A percentile compares a stretch with the other conserved stretches of the same genome.
Evolutionary conservation across 2,888 invertebrate genomes (phyloP).

Genomic region (Augochlorella aurata): DNA sequence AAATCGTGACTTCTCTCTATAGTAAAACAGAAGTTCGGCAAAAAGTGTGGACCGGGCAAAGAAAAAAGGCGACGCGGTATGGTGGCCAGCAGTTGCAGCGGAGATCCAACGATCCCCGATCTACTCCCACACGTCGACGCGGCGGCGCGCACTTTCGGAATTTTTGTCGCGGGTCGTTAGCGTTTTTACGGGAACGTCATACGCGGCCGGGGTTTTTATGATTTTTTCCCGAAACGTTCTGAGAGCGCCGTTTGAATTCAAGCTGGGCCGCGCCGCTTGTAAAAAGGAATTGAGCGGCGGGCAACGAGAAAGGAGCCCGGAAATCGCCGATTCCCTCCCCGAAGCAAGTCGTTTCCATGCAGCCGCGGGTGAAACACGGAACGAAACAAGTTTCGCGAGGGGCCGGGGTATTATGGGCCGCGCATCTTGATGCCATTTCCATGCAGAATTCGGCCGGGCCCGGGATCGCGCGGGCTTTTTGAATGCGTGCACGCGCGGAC

Average conservation of each 20-base stretch:
- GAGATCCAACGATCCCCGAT: not conserved
- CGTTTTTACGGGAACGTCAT: slow-evolving; percentile 6
- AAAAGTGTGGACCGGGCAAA: too few species aligned
- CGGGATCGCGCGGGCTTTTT: slow-evolving; percentile 20
- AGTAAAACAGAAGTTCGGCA: too few species aligned
- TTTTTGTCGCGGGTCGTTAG: slow-evolving; percentile 9
- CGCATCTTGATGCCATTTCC: slow-evolving; percentile 54
- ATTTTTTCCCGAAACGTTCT: not conserved
- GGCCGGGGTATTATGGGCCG: slow-evolving; percentile 21
- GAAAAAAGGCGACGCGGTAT: too few species aligned
- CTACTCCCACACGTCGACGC: not conserved
- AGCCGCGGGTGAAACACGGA: slow-evolving; percentile 47
- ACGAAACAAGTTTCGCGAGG: slow-evolving; percentile 35
- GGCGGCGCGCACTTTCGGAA: not conserved
- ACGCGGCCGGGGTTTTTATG: slow-evolving; percentile 1
- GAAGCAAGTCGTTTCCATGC: slow-evolving; percentile 63
- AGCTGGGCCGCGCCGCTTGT: slow-evolving; percentile 23
- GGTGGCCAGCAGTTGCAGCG: too few species aligned
- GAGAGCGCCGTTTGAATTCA: slow-evolving; percentile 50
- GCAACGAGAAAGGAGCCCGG: slow-evolving; percentile 20
- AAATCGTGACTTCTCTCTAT: too few species aligned
- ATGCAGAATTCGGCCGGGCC: slow-evolving; percentile 14
- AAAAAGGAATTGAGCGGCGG: slow-evolving; percentile 45
- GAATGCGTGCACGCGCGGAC: slow-evolving; percentile 19
- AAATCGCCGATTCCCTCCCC: slow-evolving; percentile 27